Evolutionary conservation across 2,113 vertebrate species (phyloP).

Genomic region (Cyanistes caeruleus): DNA sequence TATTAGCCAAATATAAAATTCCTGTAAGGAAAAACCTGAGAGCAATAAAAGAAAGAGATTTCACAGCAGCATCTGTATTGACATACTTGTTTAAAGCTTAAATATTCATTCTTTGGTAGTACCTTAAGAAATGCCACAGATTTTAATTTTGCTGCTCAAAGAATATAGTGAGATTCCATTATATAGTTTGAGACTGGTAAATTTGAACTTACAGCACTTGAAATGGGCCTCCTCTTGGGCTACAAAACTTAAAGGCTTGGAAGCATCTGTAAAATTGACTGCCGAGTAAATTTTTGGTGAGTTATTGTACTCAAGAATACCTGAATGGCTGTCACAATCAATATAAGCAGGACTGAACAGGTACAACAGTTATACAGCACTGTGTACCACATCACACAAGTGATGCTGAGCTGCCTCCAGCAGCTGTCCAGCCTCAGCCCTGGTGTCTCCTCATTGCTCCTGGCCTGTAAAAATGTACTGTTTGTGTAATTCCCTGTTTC

Average conservation of each 20-base stretch:
- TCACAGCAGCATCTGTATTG: neutral
- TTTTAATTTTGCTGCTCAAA: neutral
- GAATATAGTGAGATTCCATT: neutral
- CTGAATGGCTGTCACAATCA: neutral
- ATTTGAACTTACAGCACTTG: neutral
- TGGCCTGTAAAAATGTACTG: fast-evolving
- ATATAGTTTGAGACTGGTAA: neutral
- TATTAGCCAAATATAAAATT: neutral
- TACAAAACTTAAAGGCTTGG: neutral
- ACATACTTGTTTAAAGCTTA: neutral
- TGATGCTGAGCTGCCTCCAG: neutral
- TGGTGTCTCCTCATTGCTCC: neutral
- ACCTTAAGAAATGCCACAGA: neutral
- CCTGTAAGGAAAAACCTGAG: neutral
- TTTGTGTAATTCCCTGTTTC: neutral
- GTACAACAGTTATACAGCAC: neutral
- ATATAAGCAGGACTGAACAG: fast-evolving
- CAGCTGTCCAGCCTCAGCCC: fast-evolving
- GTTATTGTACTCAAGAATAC: neutral
- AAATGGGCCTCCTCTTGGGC: neutral
- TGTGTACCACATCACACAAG: neutral
- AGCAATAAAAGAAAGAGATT: fast-evolving
- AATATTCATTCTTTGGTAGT: neutral
- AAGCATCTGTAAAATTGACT: neutral
- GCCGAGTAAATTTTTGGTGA: neutral